Percentiles rank a stretch among this genome's conserved stretches.
Evolutionary conservation across 2,113 vertebrate species (phyloP).

Genomic region (Clupea harengus): DNA sequence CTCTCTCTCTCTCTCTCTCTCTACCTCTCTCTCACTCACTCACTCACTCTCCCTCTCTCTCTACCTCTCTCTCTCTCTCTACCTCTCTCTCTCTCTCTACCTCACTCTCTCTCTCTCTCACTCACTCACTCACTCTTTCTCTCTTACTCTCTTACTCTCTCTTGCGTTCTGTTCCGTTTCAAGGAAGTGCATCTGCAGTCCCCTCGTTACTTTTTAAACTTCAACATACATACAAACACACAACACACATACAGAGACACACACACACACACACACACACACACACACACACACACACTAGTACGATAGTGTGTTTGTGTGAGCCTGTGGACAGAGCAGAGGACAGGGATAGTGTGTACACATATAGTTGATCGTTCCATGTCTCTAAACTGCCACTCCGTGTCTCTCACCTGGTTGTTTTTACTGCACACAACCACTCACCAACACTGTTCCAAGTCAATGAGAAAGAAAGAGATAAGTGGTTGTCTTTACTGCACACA

Average conservation of each 20-base stretch:
- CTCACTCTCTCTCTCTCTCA: too few relatives aligned
- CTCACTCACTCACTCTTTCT: constrained; percentile 9
- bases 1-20: background rate
- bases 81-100: background rate
- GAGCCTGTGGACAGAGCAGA: background rate
- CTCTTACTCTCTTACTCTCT: background rate
- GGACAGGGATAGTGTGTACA: background rate
- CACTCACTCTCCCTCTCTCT: too few relatives aligned
- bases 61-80: constrained; percentile 1
- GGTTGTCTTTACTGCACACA: background rate
- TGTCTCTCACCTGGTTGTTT: background rate
- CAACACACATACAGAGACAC: background rate
- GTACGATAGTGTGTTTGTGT: background rate
- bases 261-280: background rate
- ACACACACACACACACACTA: background rate
- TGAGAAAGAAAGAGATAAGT: background rate
- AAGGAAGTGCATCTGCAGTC: background rate
- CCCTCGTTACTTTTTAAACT: too few relatives aligned
- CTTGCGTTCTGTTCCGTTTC: background rate
- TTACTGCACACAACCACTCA: background rate
- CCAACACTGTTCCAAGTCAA: background rate
- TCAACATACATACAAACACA: too few relatives aligned
- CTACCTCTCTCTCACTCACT: too few relatives aligned
- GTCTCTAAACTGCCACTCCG: too few relatives aligned
- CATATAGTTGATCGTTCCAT: background rate